Evolutionary conservation across 2,888 invertebrate genomes (phyloP), one percentile per base, ranked within the genome.

Genomic region (Coenonympha glycerion): DNA sequence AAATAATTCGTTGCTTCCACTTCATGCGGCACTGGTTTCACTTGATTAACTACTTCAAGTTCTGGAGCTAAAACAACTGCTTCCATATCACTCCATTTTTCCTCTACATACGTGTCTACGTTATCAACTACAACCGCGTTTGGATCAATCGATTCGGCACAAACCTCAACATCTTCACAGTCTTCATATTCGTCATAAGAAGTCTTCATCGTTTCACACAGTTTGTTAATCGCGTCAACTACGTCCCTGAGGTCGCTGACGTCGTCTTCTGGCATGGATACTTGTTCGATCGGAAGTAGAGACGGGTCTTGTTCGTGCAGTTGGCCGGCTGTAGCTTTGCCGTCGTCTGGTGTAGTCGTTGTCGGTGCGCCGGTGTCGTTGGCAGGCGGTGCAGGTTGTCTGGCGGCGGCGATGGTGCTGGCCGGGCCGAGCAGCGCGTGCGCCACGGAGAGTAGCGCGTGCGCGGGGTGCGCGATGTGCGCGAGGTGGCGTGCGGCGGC

Each of bases 181-280:
- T 54, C 56, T 2, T 59, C 57, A 24, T 60, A 60, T 6, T 66
- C 69, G 13, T 72, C 75, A 66, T 75, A 76, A 6, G 84, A 80
- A 0, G 80, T 78, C 58, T 79, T 79, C 87, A 88, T 87, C 0
- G 79, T 82, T 36, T 86, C 87, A 66, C 87, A 87, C 3, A 88
- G 70, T 46, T 74, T 70, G 61, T 88, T 87, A 61, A 88, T 87
- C 1, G 87, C 88, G 63, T 87, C 87, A 63, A 87, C 81, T 15
- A 88, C 87, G 61, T 88, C 88, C 3, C 73, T 64, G 3, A 88
- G 60, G 40, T 86, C 86, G 69, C 80, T 78, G 59, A 84, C 77
- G 62, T 81, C 84, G 15, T 70, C 76, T 1, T 68, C 55, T 6
- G 83, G 76, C 59, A 83, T 68, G 16, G 64, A 36, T 11, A 68